Base-by-base conservation (phyloP, 2,888 invertebrate genomes). In the Eristalis arbustorum region DNA sequence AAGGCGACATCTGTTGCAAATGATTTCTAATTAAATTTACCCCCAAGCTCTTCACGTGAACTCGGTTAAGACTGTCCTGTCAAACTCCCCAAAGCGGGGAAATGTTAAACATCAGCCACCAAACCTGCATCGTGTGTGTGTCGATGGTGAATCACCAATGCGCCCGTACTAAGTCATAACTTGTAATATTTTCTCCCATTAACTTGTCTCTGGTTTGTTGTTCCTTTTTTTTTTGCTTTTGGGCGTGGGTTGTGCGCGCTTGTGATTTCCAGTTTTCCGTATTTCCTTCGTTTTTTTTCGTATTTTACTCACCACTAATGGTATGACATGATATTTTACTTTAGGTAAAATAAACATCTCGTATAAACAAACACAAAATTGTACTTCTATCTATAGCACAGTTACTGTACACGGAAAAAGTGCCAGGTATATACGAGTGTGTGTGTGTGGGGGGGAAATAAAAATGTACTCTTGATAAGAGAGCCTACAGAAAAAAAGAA, bases 251-350 rank as follows among this genome's bases (percentile, higher is more conserved):
- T 49, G 59, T 69, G n/a, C 25, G 25, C 25, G 25, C 59, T 66
- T 63, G 49, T 49, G 31, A 73, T 34, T 28, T 57, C 3, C 57
- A 66, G 25, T 25, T 28, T 40, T 40, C 13, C 23, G n/a, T 57
- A 14, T 71, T 59, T 37, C 23, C 18, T 18, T 68, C 56, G 37
- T 62, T 59, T 28, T 31, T 3, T 4, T 10, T 31, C 10, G 31
- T 31, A 59, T 61, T 34, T 34, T 63, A 25, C 57, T 37, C 28
- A 56, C 72, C 57, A 74, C 67, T 80, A 72, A 75, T 75, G 67
- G 75, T 61, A 72, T 75, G 59, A 84, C 84, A 84, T 75, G 84
- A 59, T 80, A 79, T 84, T 75, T 79, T 72, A 84, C 84, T 84
- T 84, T 75, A 59, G 68, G 57, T 72, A 71, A 69, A 78, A 75